phyloP scores from a whole-genome alignment of 2,888 invertebrate species.

The Sminthurides aquaticus region DNA sequence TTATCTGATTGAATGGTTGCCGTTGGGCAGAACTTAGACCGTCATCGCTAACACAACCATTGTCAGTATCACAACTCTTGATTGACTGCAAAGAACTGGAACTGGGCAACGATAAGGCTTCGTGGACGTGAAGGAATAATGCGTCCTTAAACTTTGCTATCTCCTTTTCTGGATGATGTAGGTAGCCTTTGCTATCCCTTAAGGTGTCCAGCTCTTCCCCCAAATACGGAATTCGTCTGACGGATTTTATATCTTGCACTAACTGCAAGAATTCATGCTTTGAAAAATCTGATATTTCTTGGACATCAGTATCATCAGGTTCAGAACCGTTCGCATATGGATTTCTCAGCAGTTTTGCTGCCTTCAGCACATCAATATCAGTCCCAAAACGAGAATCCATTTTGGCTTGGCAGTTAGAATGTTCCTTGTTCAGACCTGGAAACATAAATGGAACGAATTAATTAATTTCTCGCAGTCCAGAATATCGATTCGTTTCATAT shows the following conservation, averaged over 20 bases:
- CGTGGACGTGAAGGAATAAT: neutral
- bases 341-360: too few relatives aligned
- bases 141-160: neutral
- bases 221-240: slow-evolving; percentile 7
- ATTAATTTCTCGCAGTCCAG: too few relatives aligned
- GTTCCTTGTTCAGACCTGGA: too few relatives aligned
- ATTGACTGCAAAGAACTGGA: neutral
- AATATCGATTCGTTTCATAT: too few relatives aligned
- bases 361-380: too few relatives aligned
- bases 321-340: too few relatives aligned
- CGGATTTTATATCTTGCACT: slow-evolving; percentile 2
- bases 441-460: too few relatives aligned
- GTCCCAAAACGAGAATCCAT: too few relatives aligned
- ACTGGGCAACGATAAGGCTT: neutral
- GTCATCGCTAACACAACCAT: neutral
- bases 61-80: neutral
- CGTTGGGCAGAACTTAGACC: neutral
- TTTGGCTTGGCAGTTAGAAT: too few relatives aligned
- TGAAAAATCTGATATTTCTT: neutral
- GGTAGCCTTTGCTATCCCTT: neutral
- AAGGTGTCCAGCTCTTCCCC: neutral
- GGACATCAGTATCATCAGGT: too few relatives aligned
- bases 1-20: neutral
- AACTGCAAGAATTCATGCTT: slow-evolving; percentile 1
- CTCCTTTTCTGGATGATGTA: neutral